These are phyloP conservation scores for Acanthisitta chloris DNA, from an alignment of 2,113 vertebrate species.

Conservation along the genomic window DNA sequence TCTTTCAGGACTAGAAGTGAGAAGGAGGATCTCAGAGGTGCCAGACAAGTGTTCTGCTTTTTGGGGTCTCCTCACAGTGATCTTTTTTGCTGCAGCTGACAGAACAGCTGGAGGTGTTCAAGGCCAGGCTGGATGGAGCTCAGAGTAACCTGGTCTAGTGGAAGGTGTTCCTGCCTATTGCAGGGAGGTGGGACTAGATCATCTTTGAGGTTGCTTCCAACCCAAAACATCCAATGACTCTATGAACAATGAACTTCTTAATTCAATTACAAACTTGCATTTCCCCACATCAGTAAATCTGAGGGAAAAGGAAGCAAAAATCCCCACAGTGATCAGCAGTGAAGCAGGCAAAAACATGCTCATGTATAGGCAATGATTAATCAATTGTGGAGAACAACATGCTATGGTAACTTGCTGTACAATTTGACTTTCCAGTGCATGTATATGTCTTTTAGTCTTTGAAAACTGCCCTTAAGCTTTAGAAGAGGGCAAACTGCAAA, in stretches of 20 bases:
- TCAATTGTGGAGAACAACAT: neutral
- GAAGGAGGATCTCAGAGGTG: neutral
- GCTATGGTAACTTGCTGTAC: neutral
- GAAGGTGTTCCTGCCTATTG: no score
- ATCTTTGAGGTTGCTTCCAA: no score
- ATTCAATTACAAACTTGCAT: neutral
- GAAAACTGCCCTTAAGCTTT: neutral
- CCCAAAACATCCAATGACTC: no score
- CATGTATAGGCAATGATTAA: neutral
- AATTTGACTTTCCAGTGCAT: neutral
- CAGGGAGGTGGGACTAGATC: no score
- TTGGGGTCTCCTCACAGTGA: neutral
- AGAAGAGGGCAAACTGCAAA: neutral
- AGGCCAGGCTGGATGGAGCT: no score
- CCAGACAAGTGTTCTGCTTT: neutral
- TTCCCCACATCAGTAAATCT: neutral
- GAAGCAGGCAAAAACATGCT: neutral
- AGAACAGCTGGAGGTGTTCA: no score
- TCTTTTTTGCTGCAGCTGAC: neutral
- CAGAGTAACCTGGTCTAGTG: no score
- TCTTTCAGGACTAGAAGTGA: neutral
- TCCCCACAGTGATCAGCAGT: accelerated
- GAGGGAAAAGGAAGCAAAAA: neutral
- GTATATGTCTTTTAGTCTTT: neutral
- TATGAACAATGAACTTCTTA: neutral